Evolutionary conservation across 2,113 vertebrate genomes (phyloP).

Genomic region (Dipodomys stephensi): DNA sequence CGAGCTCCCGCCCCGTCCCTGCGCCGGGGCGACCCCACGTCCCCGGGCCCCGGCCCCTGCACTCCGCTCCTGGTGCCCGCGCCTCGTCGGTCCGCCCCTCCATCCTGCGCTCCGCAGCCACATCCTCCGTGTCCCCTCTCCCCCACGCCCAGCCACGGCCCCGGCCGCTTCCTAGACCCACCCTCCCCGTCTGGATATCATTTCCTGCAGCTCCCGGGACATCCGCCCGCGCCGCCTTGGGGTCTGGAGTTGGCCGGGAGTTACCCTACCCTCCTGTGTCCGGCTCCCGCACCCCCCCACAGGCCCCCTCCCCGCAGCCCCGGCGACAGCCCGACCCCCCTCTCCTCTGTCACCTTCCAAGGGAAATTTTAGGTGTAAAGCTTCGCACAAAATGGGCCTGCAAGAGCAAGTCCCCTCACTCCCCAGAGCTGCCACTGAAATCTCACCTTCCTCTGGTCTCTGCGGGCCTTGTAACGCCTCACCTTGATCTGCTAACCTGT

Average conservation of each 20-base stretch:
- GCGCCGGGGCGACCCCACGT: no score
- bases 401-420: not conserved
- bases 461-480: no score
- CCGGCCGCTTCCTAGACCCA: conserved; percentile 75
- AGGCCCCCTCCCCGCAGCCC: not conserved
- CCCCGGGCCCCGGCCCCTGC: no score
- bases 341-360: not conserved
- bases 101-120: conserved; percentile 40
- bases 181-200: conserved; percentile 71
- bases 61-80: no score
- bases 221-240: conserved; percentile 68
- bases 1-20: no score
- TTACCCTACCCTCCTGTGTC: not conserved
- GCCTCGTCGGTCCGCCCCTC: conserved; percentile 4
- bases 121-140: not conserved
- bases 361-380: not conserved
- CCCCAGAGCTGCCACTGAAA: not conserved
- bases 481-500: rapidly evolving
- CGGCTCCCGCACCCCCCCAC: not conserved
- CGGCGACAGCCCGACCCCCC: not conserved
- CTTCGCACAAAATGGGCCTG: not conserved
- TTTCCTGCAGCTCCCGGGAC: conserved; percentile 75
- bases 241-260: not conserved
- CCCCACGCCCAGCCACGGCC: conserved; percentile 12
- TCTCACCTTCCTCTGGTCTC: not conserved